Base-by-base conservation (phyloP, 2,888 invertebrate genomes). In the Maniola hyperantus region DNA sequence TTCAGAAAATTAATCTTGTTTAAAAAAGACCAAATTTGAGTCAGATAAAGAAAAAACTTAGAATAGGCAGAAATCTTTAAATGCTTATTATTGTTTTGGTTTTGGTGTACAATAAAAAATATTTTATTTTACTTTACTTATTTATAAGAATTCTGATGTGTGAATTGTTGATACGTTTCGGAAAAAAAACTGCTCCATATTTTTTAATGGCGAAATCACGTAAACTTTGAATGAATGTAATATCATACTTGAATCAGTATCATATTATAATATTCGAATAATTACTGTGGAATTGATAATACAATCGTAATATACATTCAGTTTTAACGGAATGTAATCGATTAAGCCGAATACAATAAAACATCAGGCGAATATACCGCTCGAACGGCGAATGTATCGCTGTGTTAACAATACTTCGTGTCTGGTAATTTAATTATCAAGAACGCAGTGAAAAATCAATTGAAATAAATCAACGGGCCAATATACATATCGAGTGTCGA, bases 401-500 rank as follows among this genome's bases (percentile, higher is more conserved):
- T 69, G 46, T 55, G 55, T 68, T 57, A 65, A 68, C 60, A 66
- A 64, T 64, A 51, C 58, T 58, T 46, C 36, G 61, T 64, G 63
- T 66, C 59, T 60, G 64, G 64, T 72, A 67, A 70, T 69, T 73
- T 71, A 69, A 70, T 70, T 69, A 68, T 60, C 64, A 67, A 68
- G 67, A 71, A 70, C 60, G 67, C 67, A 68, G 60, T 71, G 64
- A 71, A 72, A 71, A 73, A 65, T 68, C 67, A 64, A 66, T 61
- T 64, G 55, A 67, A 72, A 73, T 72, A 75, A 73, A 75, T 73
- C 76, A 71, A 67, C 58, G 64, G 53, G 65, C 67, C 71, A 73
- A 70, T 74, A 78, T 77, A 73, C 73, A 76, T 80, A 82, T 79
- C 74, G 73, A 73, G 77, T 84, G 82, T 83, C 83, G 79, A 77